Percentiles rank a stretch among this genome's conserved stretches.
Conservation (phyloP, 1,140 invertebrate species). For the Mactra quadrangularis region DNA sequence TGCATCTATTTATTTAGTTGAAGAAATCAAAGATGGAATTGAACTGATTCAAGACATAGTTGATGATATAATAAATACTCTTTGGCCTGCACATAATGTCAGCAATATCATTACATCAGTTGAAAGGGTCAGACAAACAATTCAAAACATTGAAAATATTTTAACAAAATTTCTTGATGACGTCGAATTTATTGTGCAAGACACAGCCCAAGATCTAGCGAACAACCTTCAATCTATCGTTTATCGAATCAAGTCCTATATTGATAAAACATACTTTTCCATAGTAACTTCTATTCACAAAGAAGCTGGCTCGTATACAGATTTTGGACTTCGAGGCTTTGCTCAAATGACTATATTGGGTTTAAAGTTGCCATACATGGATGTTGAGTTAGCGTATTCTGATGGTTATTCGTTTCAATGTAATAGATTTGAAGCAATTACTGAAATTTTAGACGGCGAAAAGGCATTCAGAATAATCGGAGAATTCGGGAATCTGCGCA, state of each 20-base stretch:
- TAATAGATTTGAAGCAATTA: not conserved
- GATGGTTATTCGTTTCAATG: not conserved
- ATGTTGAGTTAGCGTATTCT: not conserved
- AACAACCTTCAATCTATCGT: not conserved
- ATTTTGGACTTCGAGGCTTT: not conserved
- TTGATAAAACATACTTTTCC: not conserved
- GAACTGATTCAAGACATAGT: not conserved
- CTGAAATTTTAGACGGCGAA: slow-evolving; percentile 10
- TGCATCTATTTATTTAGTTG: not conserved
- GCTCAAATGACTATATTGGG: not conserved
- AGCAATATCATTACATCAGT: not conserved
- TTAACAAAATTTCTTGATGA: slow-evolving; percentile 1
- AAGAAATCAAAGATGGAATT: not conserved
- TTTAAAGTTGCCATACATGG: not conserved
- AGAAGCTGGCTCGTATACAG: not conserved
- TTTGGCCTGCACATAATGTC: not conserved
- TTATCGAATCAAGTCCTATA: not conserved
- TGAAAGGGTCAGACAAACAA: not conserved
- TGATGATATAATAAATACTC: not conserved
- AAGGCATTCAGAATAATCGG: slow-evolving; percentile 17
- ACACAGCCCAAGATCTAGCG: not conserved
- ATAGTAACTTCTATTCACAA: not conserved
- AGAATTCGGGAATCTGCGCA: not conserved
- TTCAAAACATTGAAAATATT: not conserved
- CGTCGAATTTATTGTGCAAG: slow-evolving; percentile 8